A percentile compares a stretch with the other conserved stretches of the same genome.
phyloP scores from a whole-genome alignment of 2,888 invertebrate species.

The Tinea trinotella region DNA sequence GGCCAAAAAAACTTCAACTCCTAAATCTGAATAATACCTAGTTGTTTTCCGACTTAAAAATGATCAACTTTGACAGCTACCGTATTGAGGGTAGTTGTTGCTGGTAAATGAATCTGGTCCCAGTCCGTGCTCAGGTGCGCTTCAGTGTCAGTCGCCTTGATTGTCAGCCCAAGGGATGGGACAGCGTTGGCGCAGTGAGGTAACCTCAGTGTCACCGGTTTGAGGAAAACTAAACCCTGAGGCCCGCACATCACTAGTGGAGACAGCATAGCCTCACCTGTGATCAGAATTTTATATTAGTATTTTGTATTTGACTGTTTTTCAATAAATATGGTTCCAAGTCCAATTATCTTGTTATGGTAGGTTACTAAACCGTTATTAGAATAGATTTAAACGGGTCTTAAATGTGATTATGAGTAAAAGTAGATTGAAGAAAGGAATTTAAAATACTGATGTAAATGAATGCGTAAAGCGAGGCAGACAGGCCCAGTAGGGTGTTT shows the following conservation, averaged over 20 bases:
- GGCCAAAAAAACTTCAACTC: too few species aligned
- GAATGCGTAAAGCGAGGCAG: too few species aligned
- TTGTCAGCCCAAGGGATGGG: slow-evolving; percentile 81
- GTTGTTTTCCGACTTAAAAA: too few species aligned
- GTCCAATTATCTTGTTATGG: too few species aligned
- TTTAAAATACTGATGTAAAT: too few species aligned
- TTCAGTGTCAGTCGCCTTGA: slow-evolving; percentile 86
- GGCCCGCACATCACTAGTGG: slow-evolving; percentile 98
- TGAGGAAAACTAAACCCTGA: slow-evolving; percentile 89
- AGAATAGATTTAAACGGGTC: too few species aligned
- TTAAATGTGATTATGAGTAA: too few species aligned
- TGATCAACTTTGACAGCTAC: slow-evolving; percentile 94
- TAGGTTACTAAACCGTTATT: too few species aligned
- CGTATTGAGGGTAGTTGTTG: slow-evolving; percentile 87
- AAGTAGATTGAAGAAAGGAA: too few species aligned
- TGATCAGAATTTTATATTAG: slow-evolving; percentile 22
- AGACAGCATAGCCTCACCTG: slow-evolving; percentile 94
- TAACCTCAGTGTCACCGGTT: slow-evolving; percentile 91
- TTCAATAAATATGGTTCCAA: background rate
- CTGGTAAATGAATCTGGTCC: slow-evolving; percentile 88
- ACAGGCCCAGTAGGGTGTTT: too few species aligned
- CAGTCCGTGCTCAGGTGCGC: slow-evolving; percentile 88
- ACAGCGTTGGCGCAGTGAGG: slow-evolving; percentile 89
- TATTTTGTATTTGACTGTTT: background rate
- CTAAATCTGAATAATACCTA: too few species aligned